A percentile compares a stretch with the other conserved stretches of the same genome.
phyloP scores from a whole-genome alignment of 2,113 vertebrate species.

The Xiphorhynchus elegans region DNA sequence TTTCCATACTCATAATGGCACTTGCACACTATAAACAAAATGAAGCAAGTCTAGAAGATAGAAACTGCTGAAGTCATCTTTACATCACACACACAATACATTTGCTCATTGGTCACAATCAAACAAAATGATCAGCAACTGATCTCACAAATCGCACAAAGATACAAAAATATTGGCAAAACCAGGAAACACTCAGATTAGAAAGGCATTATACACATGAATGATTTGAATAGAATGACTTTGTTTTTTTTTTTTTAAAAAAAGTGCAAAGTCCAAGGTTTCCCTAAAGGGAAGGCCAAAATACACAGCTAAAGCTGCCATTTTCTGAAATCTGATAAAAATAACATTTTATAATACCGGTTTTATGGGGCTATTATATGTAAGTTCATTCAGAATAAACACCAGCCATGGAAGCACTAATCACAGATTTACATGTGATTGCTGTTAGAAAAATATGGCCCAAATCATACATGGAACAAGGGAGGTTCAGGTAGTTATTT shows the following conservation, averaged over 20 bases:
- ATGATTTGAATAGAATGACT: not conserved
- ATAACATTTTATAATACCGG: not conserved
- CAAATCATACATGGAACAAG: not conserved
- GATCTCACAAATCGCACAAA: not conserved
- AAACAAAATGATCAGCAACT: not conserved
- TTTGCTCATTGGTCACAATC: constrained; percentile 9
- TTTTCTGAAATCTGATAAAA: constrained; percentile 2
- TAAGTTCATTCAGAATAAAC: not conserved
- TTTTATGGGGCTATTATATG: not conserved
- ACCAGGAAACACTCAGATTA: not conserved
- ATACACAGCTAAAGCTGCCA: constrained; percentile 14
- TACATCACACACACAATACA: not conserved
- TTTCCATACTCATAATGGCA: constrained; percentile 26
- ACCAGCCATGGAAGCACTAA: not conserved
- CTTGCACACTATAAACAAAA: constrained; percentile 25
- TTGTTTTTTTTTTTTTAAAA: not conserved
- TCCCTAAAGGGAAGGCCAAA: not conserved
- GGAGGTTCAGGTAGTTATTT: not conserved
- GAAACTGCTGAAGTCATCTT: not conserved
- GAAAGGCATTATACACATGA: not conserved
- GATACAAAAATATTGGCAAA: not conserved
- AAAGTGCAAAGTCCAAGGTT: not conserved
- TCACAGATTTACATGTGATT: not conserved
- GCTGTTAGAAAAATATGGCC: not conserved
- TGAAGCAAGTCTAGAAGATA: not conserved